Percentiles rank a stretch among this genome's conserved stretches.
phyloP scores from a whole-genome alignment of 2,888 invertebrate genomes.

The Omphaloscelis lunosa region DNA sequence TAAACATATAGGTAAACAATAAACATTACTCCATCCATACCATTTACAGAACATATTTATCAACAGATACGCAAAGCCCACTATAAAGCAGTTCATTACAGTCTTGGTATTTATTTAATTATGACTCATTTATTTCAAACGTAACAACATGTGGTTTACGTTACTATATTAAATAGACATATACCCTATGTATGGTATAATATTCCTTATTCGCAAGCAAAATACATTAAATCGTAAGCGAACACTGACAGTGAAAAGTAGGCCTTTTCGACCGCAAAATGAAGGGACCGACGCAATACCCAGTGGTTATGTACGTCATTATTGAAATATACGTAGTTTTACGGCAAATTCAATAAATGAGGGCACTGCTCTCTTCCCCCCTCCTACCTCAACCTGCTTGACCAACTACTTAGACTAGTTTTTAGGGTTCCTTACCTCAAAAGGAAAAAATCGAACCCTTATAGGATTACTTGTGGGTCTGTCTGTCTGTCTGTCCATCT shows the following conservation, averaged over 20 bases:
- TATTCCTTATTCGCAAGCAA: conserved; percentile 17
- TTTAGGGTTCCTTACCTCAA: too few relatives aligned
- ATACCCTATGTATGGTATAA: neutral
- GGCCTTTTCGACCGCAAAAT: conserved; percentile 36
- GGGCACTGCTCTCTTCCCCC: conserved; percentile 4
- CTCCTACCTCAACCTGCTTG: too few relatives aligned
- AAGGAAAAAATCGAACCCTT: too few relatives aligned
- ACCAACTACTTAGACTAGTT: neutral
- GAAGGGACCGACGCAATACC: conserved; percentile 29
- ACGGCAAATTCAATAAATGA: neutral
- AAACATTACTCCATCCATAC: neutral
- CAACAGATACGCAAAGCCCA: conserved; percentile 3
- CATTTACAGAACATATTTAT: conserved; percentile 12
- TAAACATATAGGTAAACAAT: conserved; percentile 3
- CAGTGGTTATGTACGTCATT: conserved; percentile 40
- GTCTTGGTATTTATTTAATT: conserved; percentile 14
- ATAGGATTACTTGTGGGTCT: too few relatives aligned
- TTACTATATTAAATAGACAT: conserved; percentile 4
- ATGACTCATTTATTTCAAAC: conserved; percentile 25
- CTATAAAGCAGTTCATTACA: neutral
- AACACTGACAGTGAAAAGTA: conserved; percentile 28
- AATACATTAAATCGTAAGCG: neutral
- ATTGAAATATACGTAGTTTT: conserved; percentile 5
- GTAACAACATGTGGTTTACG: conserved; percentile 21
- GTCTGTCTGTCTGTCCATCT: too few relatives aligned